Percentiles rank a stretch among this genome's conserved stretches.
Evolutionary conservation across 2,888 invertebrate species (phyloP).

Genomic region (Diplolepis rosae): DNA sequence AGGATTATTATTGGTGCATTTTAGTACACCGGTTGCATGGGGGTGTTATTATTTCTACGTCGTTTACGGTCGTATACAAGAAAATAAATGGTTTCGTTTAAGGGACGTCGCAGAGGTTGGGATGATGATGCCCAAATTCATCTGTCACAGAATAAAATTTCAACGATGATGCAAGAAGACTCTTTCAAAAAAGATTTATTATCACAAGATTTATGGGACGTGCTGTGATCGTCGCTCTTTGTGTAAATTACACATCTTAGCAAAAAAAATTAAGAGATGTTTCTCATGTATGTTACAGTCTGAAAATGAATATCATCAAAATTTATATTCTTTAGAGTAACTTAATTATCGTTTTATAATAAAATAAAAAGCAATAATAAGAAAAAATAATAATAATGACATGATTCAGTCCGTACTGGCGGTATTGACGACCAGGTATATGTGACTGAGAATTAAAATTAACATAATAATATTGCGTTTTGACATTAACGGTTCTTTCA

Average conservation of each 20-base stretch:
- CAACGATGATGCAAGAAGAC: background rate
- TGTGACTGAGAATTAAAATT: too few species aligned
- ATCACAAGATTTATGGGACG: background rate
- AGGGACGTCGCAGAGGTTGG: slow-evolving; percentile 9
- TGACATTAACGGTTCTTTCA: too few species aligned
- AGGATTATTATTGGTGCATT: slow-evolving; percentile 23
- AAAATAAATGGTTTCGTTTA: slow-evolving; percentile 61
- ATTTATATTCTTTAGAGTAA: too few species aligned
- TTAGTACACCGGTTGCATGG: slow-evolving; percentile 56
- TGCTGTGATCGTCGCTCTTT: background rate
- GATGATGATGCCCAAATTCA: background rate
- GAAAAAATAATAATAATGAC: too few species aligned
- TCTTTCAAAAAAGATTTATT: background rate
- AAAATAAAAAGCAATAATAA: too few species aligned
- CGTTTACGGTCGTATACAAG: slow-evolving; percentile 66
- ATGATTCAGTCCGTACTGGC: too few species aligned
- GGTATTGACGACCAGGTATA: too few species aligned
- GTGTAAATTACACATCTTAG: background rate
- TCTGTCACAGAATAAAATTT: slow-evolving; percentile 9
- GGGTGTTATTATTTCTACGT: slow-evolving; percentile 68
- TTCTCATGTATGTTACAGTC: too few species aligned
- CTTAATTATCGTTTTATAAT: too few species aligned
- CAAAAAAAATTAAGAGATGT: background rate
- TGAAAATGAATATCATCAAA: too few species aligned
- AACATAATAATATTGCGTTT: too few species aligned